These are phyloP conservation scores for Sphinx pinastri DNA, from an alignment of 2,888 invertebrate genomes.

Conservation along the genomic window DNA sequence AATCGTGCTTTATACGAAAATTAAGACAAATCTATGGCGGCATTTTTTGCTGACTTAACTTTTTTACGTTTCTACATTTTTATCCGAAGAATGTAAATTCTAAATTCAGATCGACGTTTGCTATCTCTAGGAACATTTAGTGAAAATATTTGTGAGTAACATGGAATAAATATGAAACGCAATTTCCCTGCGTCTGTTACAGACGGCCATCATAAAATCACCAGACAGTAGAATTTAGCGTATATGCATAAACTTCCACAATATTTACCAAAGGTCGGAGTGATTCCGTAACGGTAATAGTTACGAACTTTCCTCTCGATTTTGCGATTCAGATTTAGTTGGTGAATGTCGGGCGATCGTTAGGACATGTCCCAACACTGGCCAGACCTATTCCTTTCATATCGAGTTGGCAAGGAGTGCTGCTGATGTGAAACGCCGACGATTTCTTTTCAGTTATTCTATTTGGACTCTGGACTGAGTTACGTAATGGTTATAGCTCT, in stretches of 20 bases:
- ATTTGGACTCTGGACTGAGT: not conserved
- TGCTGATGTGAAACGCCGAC: conserved; percentile 1
- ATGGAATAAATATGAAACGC: not conserved
- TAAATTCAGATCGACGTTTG: not conserved
- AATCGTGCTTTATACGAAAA: not conserved
- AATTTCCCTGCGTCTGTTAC: not conserved
- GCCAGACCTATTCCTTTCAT: not conserved
- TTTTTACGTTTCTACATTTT: not conserved
- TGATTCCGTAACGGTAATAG: conserved; percentile 16
- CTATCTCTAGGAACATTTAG: not conserved
- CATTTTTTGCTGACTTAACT: no score
- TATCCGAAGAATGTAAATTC: not conserved
- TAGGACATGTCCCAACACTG: conserved; percentile 5
- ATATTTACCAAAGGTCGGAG: not conserved
- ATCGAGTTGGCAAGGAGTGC: not conserved
- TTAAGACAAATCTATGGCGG: not conserved
- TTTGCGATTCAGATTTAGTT: conserved; percentile 11
- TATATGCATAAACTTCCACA: conserved; percentile 4
- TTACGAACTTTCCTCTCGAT: conserved; percentile 3
- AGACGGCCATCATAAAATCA: not conserved
- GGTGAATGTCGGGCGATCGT: conserved; percentile 6
- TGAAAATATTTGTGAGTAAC: not conserved
- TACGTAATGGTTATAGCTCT: not conserved
- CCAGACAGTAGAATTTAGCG: not conserved
- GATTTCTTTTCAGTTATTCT: conserved; percentile 10